Conservation (phyloP, 2,888 invertebrate genomes). For the Polymixis lichenea region DNA sequence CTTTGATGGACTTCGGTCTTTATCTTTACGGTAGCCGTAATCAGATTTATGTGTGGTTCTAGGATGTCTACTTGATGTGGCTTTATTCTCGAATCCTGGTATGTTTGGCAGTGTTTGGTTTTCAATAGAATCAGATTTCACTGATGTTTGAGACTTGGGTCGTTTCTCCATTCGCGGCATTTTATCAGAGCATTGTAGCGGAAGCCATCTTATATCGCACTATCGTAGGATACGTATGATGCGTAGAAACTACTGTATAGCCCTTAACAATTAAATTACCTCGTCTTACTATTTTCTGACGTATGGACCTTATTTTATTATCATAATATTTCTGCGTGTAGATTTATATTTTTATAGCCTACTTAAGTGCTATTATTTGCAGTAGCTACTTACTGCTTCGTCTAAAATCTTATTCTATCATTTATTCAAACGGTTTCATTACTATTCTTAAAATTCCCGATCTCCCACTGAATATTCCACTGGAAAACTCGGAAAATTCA, state of each 20-base stretch:
- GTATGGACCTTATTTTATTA: not conserved
- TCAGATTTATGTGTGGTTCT: conserved; percentile 27
- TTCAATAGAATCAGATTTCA: conserved; percentile 75
- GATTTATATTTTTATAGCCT: not conserved
- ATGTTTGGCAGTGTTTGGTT: conserved; percentile 73
- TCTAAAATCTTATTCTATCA: not conserved
- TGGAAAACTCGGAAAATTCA: not conserved
- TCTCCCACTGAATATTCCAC: not conserved
- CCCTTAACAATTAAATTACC: not conserved
- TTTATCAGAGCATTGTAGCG: conserved; percentile 18
- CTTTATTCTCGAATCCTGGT: conserved; percentile 58
- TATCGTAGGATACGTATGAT: conserved; percentile 2
- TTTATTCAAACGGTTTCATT: not conserved
- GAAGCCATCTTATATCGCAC: conserved; percentile 3
- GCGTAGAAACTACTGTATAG: not conserved
- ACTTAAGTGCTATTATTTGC: conserved; percentile 1
- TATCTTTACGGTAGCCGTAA: conserved; percentile 8
- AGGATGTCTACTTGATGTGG: conserved; percentile 15
- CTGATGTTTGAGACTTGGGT: conserved; percentile 53
- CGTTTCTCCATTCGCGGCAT: conserved; percentile 39
- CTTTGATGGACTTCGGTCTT: conserved; percentile 24
- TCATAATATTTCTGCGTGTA: not conserved
- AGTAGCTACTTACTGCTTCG: not conserved
- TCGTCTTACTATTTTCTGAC: not conserved
- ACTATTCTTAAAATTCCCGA: not conserved